These are phyloP conservation scores for Lerista edwardsae DNA, from an alignment of 2,797 vertebrate species.

Conservation along the genomic window DNA sequence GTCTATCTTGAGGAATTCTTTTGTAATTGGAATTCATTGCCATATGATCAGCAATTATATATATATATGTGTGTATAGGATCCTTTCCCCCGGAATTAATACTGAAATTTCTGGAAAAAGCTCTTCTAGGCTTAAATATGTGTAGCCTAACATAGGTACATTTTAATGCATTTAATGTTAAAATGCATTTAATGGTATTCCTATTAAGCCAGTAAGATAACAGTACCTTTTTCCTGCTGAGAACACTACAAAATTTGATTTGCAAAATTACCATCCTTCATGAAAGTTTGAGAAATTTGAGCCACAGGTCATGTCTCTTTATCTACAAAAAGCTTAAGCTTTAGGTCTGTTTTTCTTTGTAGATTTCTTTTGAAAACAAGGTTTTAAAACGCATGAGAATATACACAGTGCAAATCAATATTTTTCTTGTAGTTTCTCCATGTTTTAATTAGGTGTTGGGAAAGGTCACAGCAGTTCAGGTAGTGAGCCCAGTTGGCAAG, in stretches of 20 bases:
- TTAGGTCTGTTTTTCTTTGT: slow-evolving; percentile 14
- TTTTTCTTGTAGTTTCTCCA: slow-evolving; percentile 40
- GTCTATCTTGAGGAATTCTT: slow-evolving; percentile 42
- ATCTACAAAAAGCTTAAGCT: slow-evolving; percentile 29
- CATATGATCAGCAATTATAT: slow-evolving; percentile 44
- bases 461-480: slow-evolving; percentile 32
- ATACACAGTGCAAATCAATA: slow-evolving; percentile 15
- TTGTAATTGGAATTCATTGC: slow-evolving; percentile 48
- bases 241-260: slow-evolving; percentile 65
- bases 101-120: slow-evolving; percentile 49
- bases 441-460: slow-evolving; percentile 25
- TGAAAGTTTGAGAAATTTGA: slow-evolving; percentile 56
- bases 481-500: slow-evolving; percentile 23
- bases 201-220: slow-evolving; percentile 54
- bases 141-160: slow-evolving; percentile 47
- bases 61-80: slow-evolving; percentile 34
- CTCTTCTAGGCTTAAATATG: slow-evolving; percentile 65
- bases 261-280: slow-evolving; percentile 58
- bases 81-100: slow-evolving; percentile 56
- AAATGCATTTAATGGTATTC: slow-evolving; percentile 57
- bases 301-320: slow-evolving; percentile 46
- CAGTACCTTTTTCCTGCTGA: slow-evolving; percentile 13
- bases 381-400: slow-evolving; percentile 25
- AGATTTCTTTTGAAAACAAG: slow-evolving; percentile 30
- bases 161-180: no score